phyloP scores from a whole-genome alignment of 1,140 invertebrate genomes.

The Drosophila pachea region DNA sequence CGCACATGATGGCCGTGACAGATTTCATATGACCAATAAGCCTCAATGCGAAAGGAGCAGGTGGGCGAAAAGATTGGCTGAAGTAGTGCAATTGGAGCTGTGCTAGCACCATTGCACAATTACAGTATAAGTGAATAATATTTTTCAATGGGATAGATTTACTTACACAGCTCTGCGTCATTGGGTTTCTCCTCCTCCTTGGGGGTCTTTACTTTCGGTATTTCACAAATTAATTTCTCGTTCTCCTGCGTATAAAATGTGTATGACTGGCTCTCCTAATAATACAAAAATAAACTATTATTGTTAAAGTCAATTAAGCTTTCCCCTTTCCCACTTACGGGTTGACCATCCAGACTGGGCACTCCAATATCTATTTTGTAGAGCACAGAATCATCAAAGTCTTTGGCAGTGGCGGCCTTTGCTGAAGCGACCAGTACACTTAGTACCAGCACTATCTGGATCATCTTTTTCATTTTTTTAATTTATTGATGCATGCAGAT shows the following conservation, averaged over 20 bases:
- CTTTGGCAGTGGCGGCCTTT: slow-evolving; percentile 82
- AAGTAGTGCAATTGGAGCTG: slow-evolving; percentile 87
- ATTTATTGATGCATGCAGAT: background rate
- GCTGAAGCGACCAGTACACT: slow-evolving; percentile 17
- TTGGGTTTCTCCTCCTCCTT: slow-evolving; percentile 81
- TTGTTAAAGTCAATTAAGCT: background rate
- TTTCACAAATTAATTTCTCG: slow-evolving; percentile 86
- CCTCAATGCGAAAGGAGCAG: slow-evolving; percentile 94
- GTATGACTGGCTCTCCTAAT: slow-evolving; percentile 80
- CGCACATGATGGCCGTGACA: slow-evolving; percentile 94
- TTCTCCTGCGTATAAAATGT: slow-evolving; percentile 84
- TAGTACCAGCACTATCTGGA: slow-evolving; percentile 18
- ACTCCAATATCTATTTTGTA: slow-evolving; percentile 91
- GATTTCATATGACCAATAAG: slow-evolving; percentile 98
- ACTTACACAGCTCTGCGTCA: slow-evolving; percentile 82
- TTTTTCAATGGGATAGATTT: background rate
- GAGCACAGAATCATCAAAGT: slow-evolving; percentile 89
- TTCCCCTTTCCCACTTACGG: slow-evolving; percentile 41
- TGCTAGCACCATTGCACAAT: too few relatives aligned
- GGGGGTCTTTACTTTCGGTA: slow-evolving; percentile 84
- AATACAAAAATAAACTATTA: background rate
- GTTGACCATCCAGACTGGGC: slow-evolving; percentile 64
- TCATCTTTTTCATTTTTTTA: slow-evolving; percentile 3
- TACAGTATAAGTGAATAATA: too few relatives aligned
- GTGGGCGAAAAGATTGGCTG: slow-evolving; percentile 85